Conservation (phyloP, 2,797 vertebrate genomes). For the Graptemys geographica region DNA sequence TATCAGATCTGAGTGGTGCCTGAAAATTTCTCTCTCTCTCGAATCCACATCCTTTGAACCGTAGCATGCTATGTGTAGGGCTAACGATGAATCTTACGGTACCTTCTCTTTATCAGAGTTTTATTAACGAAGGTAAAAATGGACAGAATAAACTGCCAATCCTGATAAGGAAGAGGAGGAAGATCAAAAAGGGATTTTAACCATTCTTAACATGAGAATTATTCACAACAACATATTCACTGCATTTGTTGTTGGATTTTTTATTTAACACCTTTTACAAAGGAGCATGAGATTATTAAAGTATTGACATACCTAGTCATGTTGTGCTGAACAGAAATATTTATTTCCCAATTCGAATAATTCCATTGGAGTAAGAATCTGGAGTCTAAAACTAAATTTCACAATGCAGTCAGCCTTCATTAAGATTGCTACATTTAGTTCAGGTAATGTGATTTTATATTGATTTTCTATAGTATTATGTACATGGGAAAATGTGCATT, state of each 20-base stretch:
- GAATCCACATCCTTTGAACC: slow-evolving; percentile 86
- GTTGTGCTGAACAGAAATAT: slow-evolving; percentile 74
- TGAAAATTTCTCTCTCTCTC: slow-evolving; percentile 86
- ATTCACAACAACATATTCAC: slow-evolving; percentile 75
- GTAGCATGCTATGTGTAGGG: slow-evolving; percentile 92
- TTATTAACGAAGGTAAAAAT: slow-evolving; percentile 80
- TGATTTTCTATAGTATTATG: slow-evolving; percentile 74
- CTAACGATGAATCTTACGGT: slow-evolving; percentile 82
- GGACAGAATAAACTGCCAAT: slow-evolving; percentile 92
- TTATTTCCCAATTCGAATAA: slow-evolving; percentile 61
- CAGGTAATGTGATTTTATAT: slow-evolving; percentile 76
- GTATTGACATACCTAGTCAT: slow-evolving; percentile 71
- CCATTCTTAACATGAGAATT: slow-evolving; percentile 81
- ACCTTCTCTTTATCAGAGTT: slow-evolving; percentile 78
- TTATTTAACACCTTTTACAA: slow-evolving; percentile 81
- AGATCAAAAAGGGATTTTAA: slow-evolving; percentile 83
- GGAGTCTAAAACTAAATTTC: slow-evolving; percentile 69
- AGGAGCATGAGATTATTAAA: slow-evolving; percentile 77
- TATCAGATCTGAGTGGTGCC: slow-evolving; percentile 85
- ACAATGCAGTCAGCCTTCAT: slow-evolving; percentile 69
- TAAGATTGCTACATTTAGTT: slow-evolving; percentile 74
- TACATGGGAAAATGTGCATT: slow-evolving; percentile 80
- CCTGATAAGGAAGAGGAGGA: slow-evolving; percentile 80
- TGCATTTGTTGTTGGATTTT: slow-evolving; percentile 73
- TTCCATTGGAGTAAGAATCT: slow-evolving; percentile 76